Evolutionary conservation across 1,140 invertebrate species (phyloP), one percentile per base, ranked within the genome.

Genomic region (Saccostrea cuccullata): DNA sequence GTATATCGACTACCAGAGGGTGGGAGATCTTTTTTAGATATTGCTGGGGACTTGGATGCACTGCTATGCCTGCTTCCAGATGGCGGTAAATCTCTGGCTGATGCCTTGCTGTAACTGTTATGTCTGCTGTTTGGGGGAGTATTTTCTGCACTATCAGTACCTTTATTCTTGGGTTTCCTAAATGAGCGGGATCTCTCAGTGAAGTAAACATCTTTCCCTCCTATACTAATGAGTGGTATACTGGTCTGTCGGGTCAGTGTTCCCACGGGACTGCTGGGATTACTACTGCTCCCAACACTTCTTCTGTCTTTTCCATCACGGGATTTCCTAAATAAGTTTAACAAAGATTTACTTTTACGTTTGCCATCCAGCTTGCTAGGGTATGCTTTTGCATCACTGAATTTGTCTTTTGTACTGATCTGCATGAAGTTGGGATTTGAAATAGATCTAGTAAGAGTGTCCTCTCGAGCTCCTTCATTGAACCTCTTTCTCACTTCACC

Each of bases 391-490:
- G 88, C 90, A 86, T 89, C 88, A 85, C 88, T 90, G 17, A 92
- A 58, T 87, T 93, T 91, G 77, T 94, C 92, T 84, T 92, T 92
- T 77, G 91, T 93, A 23, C 90, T 87, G 17, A 92, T 87, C 17
- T 93, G 91, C 12, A 94, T 90, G 86, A 93, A 94, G 88, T 93
- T 94, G 60, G 93, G 93, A 91, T 94, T 94, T 47, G 93, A 94
- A 23, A 94, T 86, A 55, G 93, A 93, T 86, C 93, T 91, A 36
- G 91, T 89, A 20, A 93, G 89, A 40, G 89, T 90, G n/a, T 92
- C 88, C 17, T 90, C 89, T 55, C 89, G 87, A 9, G 83, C 86
- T 85, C 87, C 86, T 23, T 91, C 90, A 67, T 91, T 89, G 26
- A 93, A 91, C 83, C 91, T 90, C 90, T 90, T 91, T 15, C 92